Percentiles rank a stretch among this genome's conserved stretches.
phyloP scores from a whole-genome alignment of 2,113 vertebrate species.

The Amphiprion ocellaris region DNA sequence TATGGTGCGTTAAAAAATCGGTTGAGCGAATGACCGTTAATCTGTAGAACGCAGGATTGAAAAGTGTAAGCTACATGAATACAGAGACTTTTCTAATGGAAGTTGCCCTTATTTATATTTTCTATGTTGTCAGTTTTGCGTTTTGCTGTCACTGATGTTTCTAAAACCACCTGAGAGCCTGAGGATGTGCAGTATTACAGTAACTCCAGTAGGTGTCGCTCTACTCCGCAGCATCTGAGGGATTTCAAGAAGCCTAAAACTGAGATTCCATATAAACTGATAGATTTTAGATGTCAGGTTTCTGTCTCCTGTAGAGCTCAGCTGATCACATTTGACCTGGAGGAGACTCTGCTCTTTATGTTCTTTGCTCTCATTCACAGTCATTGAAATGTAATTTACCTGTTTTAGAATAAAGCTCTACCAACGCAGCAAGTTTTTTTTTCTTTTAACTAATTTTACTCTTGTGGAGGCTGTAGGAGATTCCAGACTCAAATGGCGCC shows the following conservation, averaged over 20 bases:
- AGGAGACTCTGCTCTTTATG: neutral
- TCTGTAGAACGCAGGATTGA: neutral
- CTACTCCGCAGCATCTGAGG: conserved; percentile 3
- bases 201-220: conserved; percentile 52
- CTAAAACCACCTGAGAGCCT: conserved; percentile 11
- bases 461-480: too few relatives aligned
- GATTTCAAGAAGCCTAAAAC: neutral
- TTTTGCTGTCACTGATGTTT: conserved; percentile 27
- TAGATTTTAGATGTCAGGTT: conserved; percentile 18
- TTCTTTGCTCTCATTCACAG: conserved; percentile 17
- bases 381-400: conserved; percentile 38
- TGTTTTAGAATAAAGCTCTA: conserved; percentile 68
- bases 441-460: neutral
- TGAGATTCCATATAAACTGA: neutral
- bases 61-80: conserved; percentile 10
- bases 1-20: conserved; percentile 1
- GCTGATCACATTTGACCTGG: neutral
- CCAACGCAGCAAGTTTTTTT: neutral
- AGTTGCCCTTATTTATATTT: conserved; percentile 66
- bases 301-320: conserved; percentile 15
- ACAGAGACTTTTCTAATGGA: conserved; percentile 22
- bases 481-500: too few relatives aligned
- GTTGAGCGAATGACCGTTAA: neutral
- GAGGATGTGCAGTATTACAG: conserved; percentile 58
- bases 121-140: conserved; percentile 43